Conservation (phyloP, 2,888 invertebrate species). For the Spilosoma lubricipeda region DNA sequence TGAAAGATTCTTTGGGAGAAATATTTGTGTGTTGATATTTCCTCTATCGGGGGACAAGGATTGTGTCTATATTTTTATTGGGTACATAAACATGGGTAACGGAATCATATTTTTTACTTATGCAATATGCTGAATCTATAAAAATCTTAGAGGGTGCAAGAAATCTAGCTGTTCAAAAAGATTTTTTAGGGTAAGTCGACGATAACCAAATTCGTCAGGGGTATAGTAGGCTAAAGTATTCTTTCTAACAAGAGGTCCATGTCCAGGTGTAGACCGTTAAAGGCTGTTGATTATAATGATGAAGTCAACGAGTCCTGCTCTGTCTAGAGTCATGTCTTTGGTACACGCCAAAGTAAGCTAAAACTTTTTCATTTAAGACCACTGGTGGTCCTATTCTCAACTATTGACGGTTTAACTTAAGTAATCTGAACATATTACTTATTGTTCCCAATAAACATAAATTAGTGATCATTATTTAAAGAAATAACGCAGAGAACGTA, state of each 20-base stretch:
- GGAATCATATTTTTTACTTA: neutral
- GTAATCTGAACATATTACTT: neutral
- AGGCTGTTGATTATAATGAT: no score
- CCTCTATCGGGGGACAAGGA: neutral
- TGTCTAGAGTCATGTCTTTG: neutral
- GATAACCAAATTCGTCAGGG: no score
- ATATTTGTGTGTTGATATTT: neutral
- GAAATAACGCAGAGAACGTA: conserved; percentile 16
- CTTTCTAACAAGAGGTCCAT: no score
- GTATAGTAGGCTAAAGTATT: no score
- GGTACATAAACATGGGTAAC: neutral
- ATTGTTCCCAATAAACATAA: no score
- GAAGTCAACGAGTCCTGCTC: neutral
- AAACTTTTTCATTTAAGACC: neutral
- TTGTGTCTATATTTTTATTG: neutral
- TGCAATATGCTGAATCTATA: neutral
- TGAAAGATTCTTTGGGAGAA: neutral
- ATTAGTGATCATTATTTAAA: no score
- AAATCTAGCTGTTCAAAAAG: neutral
- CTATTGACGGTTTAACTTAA: no score
- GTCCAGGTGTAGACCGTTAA: no score
- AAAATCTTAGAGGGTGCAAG: neutral
- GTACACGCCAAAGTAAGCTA: neutral
- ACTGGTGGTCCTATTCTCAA: neutral
- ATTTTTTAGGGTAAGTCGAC: neutral